Evolutionary conservation across 64 coral and sea anemone genomes (phyloP).

Genomic region (Catalaphyllia jardinei): DNA sequence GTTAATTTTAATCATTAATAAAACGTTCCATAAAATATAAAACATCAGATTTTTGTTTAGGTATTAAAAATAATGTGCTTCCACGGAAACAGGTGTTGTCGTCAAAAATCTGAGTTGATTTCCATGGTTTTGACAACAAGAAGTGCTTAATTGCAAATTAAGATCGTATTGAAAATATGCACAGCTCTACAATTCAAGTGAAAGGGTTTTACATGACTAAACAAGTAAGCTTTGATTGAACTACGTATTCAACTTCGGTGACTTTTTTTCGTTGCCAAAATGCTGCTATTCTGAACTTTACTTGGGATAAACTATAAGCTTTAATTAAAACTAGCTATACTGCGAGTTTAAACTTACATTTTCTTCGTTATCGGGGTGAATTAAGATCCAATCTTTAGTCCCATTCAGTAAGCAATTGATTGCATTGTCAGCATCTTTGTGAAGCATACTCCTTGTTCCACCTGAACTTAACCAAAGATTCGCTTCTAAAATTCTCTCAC

Average conservation of each 20-base stretch:
- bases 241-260: no score
- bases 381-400: slow-evolving; percentile 94
- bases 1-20: neutral
- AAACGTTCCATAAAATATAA: neutral
- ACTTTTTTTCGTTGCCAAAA: no score
- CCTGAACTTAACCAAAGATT: slow-evolving; percentile 94
- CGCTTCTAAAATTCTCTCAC: slow-evolving; percentile 91
- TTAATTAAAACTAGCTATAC: neutral
- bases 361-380: slow-evolving; percentile 90
- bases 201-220: neutral
- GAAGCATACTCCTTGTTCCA: slow-evolving; percentile 87
- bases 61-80: neutral
- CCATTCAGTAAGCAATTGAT: slow-evolving; percentile 95
- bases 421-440: slow-evolving; percentile 94
- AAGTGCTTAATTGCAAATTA: neutral
- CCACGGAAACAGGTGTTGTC: neutral
- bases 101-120: neutral
- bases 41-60: neutral
- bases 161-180: neutral
- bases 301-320: no score
- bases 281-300: no score
- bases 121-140: neutral
- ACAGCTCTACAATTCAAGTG: neutral
- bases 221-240: neutral
- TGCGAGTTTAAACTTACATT: slow-evolving; percentile 56